phyloP scores from a whole-genome alignment of 1,140 invertebrate genomes.

The Pseudachorutes palmiensis region DNA sequence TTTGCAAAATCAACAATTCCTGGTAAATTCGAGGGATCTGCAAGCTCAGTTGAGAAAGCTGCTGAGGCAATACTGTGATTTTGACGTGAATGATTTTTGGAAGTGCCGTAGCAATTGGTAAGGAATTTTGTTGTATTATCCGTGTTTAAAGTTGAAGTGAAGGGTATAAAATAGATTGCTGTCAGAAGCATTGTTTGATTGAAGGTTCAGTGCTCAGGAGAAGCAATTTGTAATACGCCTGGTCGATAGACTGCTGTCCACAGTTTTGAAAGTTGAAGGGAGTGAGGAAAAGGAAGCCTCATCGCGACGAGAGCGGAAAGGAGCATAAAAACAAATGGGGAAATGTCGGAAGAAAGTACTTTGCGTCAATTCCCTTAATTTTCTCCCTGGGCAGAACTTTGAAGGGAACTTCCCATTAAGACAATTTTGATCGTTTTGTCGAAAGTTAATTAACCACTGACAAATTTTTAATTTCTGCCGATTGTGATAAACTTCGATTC shows the following conservation, averaged over 20 bases:
- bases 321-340: background rate
- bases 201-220: background rate
- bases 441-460: conserved; percentile 8
- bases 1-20: no score
- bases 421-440: conserved; percentile 3
- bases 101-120: no score
- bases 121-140: no score
- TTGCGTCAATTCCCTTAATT: background rate
- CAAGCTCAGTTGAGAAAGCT: no score
- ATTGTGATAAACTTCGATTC: background rate
- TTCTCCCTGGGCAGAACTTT: background rate
- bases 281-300: background rate
- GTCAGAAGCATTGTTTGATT: background rate
- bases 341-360: background rate
- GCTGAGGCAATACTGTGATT: no score
- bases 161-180: background rate
- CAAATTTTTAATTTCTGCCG: background rate
- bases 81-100: no score
- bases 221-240: background rate
- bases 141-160: no score
- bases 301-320: background rate
- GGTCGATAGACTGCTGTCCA: background rate
- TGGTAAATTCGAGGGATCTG: no score
- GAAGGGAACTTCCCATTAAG: background rate
- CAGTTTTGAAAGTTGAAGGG: background rate